Percentiles rank a stretch among this genome's conserved stretches.
Evolutionary conservation across 2,888 invertebrate species (phyloP).

Genomic region (Mechanitis mazaeus): DNA sequence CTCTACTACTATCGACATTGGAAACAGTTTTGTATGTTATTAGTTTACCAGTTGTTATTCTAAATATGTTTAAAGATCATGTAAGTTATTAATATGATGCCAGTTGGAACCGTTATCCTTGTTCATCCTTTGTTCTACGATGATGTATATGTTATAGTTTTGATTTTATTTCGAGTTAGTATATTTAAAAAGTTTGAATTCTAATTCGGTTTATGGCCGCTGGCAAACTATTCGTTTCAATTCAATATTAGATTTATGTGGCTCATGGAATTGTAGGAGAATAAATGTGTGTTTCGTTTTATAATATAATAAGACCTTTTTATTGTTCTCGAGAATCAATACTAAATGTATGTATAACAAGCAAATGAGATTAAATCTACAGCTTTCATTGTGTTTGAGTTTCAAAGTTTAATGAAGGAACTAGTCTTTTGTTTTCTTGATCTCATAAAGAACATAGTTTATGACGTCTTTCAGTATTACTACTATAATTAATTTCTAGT

Average conservation of each 20-base stretch:
- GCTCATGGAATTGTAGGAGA: not conserved
- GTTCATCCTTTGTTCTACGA: constrained; percentile 32
- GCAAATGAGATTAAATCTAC: not conserved
- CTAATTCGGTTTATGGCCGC: constrained; percentile 5
- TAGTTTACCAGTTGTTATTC: constrained; percentile 1
- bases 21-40: not conserved
- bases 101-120: constrained; percentile 31
- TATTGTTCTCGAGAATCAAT: not conserved
- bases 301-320: not conserved
- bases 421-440: not conserved
- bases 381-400: not conserved
- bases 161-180: constrained; percentile 6
- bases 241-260: constrained; percentile 1
- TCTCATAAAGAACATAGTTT: not conserved
- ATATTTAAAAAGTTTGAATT: constrained; percentile 7
- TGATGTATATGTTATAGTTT: constrained; percentile 28
- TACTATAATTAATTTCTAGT: not conserved
- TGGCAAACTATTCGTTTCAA: not conserved
- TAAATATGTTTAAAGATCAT: constrained; percentile 26
- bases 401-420: constrained; percentile 1
- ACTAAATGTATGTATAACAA: not conserved
- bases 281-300: not conserved
- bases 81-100: constrained; percentile 35
- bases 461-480: not conserved
- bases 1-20: not conserved